Evolutionary conservation across 2,797 vertebrate species (phyloP).

Genomic region (Fringilla coelebs): DNA sequence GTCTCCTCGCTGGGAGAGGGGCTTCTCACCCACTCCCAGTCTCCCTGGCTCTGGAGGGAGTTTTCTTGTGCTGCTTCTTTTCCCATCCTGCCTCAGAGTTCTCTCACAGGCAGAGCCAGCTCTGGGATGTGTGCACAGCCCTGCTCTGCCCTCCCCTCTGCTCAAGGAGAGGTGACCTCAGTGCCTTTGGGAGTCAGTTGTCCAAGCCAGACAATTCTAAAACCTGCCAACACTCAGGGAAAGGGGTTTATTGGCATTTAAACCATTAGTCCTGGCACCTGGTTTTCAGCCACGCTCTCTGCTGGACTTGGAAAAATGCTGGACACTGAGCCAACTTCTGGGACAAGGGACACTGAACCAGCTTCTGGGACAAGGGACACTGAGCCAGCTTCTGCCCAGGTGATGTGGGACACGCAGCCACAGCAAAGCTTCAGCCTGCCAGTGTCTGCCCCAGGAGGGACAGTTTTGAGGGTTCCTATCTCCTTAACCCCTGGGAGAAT

Average conservation of each 20-base stretch:
- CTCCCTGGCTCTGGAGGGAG: neutral
- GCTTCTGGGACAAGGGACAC: neutral
- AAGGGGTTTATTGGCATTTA: neutral
- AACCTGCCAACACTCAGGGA: neutral
- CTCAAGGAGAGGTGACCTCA: neutral
- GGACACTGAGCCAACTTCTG: neutral
- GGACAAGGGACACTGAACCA: neutral
- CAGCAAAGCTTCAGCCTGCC: neutral
- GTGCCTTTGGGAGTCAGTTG: neutral
- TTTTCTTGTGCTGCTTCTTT: neutral
- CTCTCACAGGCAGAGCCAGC: neutral
- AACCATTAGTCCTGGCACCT: neutral
- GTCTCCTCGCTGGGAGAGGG: rapidly evolving
- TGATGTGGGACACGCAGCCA: rapidly evolving
- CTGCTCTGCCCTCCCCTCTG: neutral
- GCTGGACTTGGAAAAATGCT: neutral
- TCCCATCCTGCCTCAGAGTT: rapidly evolving
- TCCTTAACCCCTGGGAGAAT: neutral
- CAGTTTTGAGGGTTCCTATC: neutral
- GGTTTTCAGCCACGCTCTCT: neutral
- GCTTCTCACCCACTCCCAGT: neutral
- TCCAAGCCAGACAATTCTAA: neutral
- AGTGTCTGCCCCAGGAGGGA: neutral
- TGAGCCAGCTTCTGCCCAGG: neutral
- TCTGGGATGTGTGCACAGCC: neutral